Percentiles rank a stretch among this genome's conserved stretches.
These are phyloP conservation scores for Drosophila falleni DNA, from an alignment of 2,888 invertebrate genomes.

Conservation along the genomic window DNA sequence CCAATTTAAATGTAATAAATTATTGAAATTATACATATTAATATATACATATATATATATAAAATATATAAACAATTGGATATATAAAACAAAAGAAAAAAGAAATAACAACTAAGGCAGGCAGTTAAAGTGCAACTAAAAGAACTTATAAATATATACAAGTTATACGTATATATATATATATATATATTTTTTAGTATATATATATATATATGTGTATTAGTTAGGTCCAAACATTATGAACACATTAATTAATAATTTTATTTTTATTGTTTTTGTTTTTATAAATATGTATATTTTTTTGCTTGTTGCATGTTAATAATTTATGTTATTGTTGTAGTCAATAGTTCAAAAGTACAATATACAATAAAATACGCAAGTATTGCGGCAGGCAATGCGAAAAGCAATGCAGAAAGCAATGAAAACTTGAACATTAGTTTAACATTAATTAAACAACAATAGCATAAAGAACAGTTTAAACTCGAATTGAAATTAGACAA, in stretches of 20 bases:
- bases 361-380: constrained; percentile 14
- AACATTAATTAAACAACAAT: constrained; percentile 25
- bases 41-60: constrained; percentile 47
- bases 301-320: constrained; percentile 45
- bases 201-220: constrained; percentile 33
- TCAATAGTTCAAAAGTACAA: constrained; percentile 44
- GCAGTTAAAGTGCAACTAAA: constrained; percentile 62
- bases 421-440: constrained; percentile 17
- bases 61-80: constrained; percentile 30
- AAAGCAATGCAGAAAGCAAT: constrained; percentile 15
- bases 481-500: constrained; percentile 70
- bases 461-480: constrained; percentile 44
- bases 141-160: constrained; percentile 41
- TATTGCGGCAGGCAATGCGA: constrained; percentile 18
- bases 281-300: constrained; percentile 5
- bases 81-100: constrained; percentile 30
- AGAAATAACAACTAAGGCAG: constrained; percentile 43
- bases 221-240: constrained; percentile 55
- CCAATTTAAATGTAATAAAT: constrained; percentile 74
- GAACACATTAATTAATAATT: constrained; percentile 31
- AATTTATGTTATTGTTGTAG: constrained; percentile 50
- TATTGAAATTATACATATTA: constrained; percentile 75
- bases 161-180: constrained; percentile 26
- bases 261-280: constrained; percentile 34
- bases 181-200: constrained; percentile 34